Base-by-base conservation (phyloP, 2,888 invertebrate genomes). In the Petrophora chlorosata region DNA sequence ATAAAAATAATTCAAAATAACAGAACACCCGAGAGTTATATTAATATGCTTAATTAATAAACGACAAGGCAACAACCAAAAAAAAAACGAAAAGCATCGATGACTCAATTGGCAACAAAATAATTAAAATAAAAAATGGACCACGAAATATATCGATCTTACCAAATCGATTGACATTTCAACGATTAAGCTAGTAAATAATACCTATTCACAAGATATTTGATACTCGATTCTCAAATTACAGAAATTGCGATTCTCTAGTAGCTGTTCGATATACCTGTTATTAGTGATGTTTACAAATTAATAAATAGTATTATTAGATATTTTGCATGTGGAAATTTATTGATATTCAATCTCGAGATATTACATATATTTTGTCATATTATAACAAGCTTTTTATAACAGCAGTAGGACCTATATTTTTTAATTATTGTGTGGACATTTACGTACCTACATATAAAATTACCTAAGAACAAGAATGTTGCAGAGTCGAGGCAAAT, bases 161-260 rank as follows among this genome's bases (percentile, higher is more conserved):
- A 28, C 33, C 10, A 22, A 49, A 23, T 43, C 15, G 23, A 17
- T 23, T 34, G 43, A 43, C 33, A 39, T 49, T 33, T 43, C 14
- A 16, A 43, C 28, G 12, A 29, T 34, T 10, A 38, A 22, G 14
- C 28, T 23, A 39, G 38, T 42, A 38, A 38, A 32, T 36, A 16
- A 36, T 36, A 26, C 23, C 16, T 33, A 29, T 41, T 15, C 19
- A 12, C n/a, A 15, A 3, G 34, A 34, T 29, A 41, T 32, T 41
- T 25, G 41, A 41, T 35, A 41, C 23, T 32, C 7, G 8, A 12
- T 26, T 38, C 22, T 43, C 32, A 5, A 23, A 28, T 43, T 29
- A 39, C 38, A 33, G 25, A 48, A 22, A 13, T 12, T 30, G 17
- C 29, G 17, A 41, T 38, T 19, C 10, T 15, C 16, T 23, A 23